A percentile compares a stretch with the other conserved stretches of the same genome.
Conservation (phyloP, 2,797 vertebrate species). For the Neosalanx taihuensis region DNA sequence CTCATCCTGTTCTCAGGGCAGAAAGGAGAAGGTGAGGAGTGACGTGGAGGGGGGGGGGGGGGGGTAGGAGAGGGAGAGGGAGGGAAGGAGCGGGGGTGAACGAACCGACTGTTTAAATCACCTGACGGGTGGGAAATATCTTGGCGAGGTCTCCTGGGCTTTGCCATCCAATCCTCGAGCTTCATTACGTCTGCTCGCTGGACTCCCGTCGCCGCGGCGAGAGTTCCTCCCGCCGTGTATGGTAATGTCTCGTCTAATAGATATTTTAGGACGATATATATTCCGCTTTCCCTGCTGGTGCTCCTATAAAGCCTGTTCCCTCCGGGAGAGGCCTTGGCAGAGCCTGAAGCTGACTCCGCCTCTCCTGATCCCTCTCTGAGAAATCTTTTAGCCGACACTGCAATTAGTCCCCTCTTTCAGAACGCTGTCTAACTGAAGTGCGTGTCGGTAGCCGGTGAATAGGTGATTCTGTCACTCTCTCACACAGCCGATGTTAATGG, state of each 20-base stretch:
- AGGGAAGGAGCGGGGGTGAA: constrained; percentile 26
- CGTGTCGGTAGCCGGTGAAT: constrained; percentile 6
- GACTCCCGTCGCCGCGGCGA: constrained; percentile 34
- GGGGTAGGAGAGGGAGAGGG: constrained; percentile 25
- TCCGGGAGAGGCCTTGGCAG: constrained; percentile 38
- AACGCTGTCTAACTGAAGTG: constrained; percentile 30
- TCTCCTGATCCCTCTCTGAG: constrained; percentile 25
- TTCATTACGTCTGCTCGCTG: constrained; percentile 49
- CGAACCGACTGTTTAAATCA: constrained; percentile 27
- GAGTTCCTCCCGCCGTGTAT: constrained; percentile 42
- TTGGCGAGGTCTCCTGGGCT: constrained; percentile 29
- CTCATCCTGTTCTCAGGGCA: constrained; percentile 86
- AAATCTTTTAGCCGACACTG: constrained; percentile 32
- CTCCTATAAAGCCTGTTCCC: constrained; percentile 49
- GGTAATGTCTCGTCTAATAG: constrained; percentile 58
- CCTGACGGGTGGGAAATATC: constrained; percentile 27
- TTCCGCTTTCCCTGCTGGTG: constrained; percentile 37
- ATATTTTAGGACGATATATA: constrained; percentile 32
- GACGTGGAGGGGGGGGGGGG: constrained; percentile 21
- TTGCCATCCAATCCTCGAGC: constrained; percentile 44
- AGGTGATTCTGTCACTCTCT: constrained; percentile 2
- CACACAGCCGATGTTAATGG: constrained; percentile 37
- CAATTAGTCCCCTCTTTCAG: constrained; percentile 41
- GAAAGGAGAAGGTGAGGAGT: constrained; percentile 82
- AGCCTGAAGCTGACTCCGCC: constrained; percentile 32